Percentiles rank a stretch among this genome's conserved stretches.
These are phyloP conservation scores for Vespertilio murinus DNA, from an alignment of 2,797 vertebrate genomes.

Conservation along the genomic window DNA sequence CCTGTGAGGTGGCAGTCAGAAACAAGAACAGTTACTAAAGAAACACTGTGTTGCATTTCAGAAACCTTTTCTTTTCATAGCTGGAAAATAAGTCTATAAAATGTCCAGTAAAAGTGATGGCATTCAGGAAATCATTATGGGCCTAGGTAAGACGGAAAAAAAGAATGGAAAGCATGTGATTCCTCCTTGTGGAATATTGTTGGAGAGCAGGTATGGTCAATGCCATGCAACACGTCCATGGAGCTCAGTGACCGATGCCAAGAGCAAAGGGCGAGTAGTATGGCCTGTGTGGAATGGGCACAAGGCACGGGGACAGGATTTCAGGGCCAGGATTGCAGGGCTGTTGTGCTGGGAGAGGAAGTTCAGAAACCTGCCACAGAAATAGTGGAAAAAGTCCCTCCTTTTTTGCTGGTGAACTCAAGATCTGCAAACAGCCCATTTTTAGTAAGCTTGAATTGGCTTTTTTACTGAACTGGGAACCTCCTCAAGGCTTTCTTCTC, in stretches of 20 bases:
- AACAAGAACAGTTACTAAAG: conserved; percentile 86
- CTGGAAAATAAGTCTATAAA: conserved; percentile 89
- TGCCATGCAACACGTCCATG: conserved; percentile 87
- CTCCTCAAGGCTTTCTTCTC: neutral
- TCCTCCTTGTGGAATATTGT: conserved; percentile 91
- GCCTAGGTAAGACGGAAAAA: conserved; percentile 91
- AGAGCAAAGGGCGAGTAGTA: conserved; percentile 87
- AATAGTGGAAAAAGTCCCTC: conserved; percentile 71
- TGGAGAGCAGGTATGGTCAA: conserved; percentile 84
- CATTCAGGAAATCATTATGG: conserved; percentile 89
- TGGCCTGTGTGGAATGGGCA: conserved; percentile 87
- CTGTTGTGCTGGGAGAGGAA: conserved; percentile 86
- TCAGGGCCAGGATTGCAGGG: conserved; percentile 87
- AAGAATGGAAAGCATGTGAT: conserved; percentile 85
- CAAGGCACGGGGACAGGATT: conserved; percentile 86
- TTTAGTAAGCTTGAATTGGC: neutral
- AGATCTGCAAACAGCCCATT: neutral
- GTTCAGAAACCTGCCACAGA: conserved; percentile 85
- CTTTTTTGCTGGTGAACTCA: neutral
- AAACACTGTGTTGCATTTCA: conserved; percentile 86
- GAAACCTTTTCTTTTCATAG: conserved; percentile 88
- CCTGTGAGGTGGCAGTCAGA: conserved; percentile 86
- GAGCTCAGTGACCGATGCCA: conserved; percentile 85
- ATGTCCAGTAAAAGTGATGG: conserved; percentile 89
- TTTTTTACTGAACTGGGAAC: neutral